phyloP scores from a whole-genome alignment of 2,797 vertebrate genomes.

The Clarias laeviceps region DNA sequence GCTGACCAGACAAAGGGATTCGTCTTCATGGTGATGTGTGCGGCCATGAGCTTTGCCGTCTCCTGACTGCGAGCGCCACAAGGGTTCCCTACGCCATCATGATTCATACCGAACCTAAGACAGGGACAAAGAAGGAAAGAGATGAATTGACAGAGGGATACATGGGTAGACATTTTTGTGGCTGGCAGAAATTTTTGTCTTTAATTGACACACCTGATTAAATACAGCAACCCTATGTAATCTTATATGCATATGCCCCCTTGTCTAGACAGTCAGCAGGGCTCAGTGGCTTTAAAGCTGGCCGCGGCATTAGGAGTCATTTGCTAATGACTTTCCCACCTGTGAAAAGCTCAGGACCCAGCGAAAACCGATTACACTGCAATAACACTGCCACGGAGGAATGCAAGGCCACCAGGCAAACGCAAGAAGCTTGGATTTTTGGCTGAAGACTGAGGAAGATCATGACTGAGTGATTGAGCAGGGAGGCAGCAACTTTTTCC shows the following conservation, averaged over 20 bases:
- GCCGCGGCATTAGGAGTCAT: constrained; percentile 54
- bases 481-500: background rate
- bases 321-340: constrained; percentile 65
- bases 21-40: constrained; percentile 98
- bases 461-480: constrained; percentile 13
- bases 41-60: constrained; percentile 97
- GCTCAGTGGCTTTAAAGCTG: constrained; percentile 48
- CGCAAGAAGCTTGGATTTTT: background rate
- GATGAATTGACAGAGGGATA: constrained; percentile 15
- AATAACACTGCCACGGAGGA: constrained; percentile 44
- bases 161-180: constrained; percentile 20
- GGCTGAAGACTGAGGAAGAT: constrained; percentile 22
- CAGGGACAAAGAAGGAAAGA: background rate
- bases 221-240: constrained; percentile 40
- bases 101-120: constrained; percentile 96
- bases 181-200: constrained; percentile 16
- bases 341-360: constrained; percentile 54
- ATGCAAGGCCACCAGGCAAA: constrained; percentile 40
- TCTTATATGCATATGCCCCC: constrained; percentile 46
- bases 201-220: constrained; percentile 17
- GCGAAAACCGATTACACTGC: constrained; percentile 50
- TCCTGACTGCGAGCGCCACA: constrained; percentile 94
- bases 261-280: constrained; percentile 49
- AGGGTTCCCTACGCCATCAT: constrained; percentile 92
- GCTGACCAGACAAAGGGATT: constrained; percentile 98